Base-by-base conservation (phyloP, 2,113 vertebrate species). In the Puffinus mauretanicus region DNA sequence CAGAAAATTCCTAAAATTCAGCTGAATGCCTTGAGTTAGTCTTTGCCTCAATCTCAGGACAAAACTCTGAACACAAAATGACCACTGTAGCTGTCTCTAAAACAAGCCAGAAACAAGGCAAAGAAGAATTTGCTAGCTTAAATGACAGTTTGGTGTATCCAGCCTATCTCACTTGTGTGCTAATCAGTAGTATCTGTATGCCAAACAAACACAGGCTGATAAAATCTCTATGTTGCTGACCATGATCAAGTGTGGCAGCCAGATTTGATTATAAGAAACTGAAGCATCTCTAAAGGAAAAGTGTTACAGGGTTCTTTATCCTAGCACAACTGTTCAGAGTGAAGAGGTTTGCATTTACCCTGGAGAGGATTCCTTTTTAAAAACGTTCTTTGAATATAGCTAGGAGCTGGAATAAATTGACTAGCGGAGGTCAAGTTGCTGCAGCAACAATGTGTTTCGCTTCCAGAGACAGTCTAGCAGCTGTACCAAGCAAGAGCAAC, bases 321-420 rank as follows among this genome's bases (percentile, higher is more conserved):
- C 51, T 58, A 66, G 49, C 30, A 89, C 62, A 80, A 54, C 30
- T 57, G 30, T n/a, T 89, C 60, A 54, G 38, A 83, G 30, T 14
- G 21, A 58, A 73, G 49, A 83, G 62, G 24, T 73, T 38, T 87
- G 26, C 51, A 54, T 78, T 84, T 85, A 38, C 90, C 27, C 13
- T 61, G 38, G 69, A 82, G 57, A 88, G 8, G 13, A 77, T 52
- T 55, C 66, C 49, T 90, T 86, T 78, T 66, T 77, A 95, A 89
- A 72, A 88, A 16, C 24, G 30, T 34, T 57, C 36, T 71, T 78
- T 83, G 51, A 95, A 55, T 52, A 58, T 36, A 90, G 40, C 38
- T 38, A n/a, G 82, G 62, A 93, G 72, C 40, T 83, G 46, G 77
- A 97, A 94, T 51, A 90, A 94, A 93, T 62, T 95, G 83, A 72